These are phyloP conservation scores for Odontophorus gujanensis DNA, from an alignment of 2,113 vertebrate genomes.

Conservation along the genomic window DNA sequence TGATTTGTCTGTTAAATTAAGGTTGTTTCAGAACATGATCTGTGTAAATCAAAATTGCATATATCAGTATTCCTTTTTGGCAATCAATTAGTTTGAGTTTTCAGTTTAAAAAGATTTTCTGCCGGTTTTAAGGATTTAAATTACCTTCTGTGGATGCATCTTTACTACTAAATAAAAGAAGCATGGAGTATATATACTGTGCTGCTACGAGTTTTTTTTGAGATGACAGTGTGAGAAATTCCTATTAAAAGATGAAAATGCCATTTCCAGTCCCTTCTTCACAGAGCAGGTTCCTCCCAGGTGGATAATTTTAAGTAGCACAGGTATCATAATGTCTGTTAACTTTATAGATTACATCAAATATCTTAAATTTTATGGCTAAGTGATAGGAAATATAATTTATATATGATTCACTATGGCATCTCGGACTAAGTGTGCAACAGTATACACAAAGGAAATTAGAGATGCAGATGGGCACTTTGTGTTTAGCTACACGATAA, in stretches of 20 bases:
- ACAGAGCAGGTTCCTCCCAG: slow-evolving; percentile 10
- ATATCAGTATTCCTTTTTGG: not conserved
- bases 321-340: slow-evolving; percentile 15
- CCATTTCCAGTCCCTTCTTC: slow-evolving; percentile 25
- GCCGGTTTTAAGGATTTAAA: not conserved
- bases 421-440: not conserved
- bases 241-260: slow-evolving; percentile 22
- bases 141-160: not conserved
- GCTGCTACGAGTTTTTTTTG: not conserved
- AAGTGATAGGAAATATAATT: slow-evolving; percentile 7
- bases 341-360: slow-evolving; percentile 9
- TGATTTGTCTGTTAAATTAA: slow-evolving; percentile 37
- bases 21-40: not conserved
- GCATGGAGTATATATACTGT: not conserved
- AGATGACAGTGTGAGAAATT: slow-evolving; percentile 8
- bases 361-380: slow-evolving; percentile 9
- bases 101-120: not conserved
- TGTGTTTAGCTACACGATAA: not conserved
- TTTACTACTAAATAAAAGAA: not conserved
- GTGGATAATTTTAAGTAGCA: slow-evolving; percentile 8
- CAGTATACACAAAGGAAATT: not conserved
- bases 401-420: not conserved
- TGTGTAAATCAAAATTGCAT: not conserved
- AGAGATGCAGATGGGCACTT: not conserved
- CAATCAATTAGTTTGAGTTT: not conserved